Base-by-base conservation (phyloP, 2,113 vertebrate genomes). In the Argyrosomus japonicus region DNA sequence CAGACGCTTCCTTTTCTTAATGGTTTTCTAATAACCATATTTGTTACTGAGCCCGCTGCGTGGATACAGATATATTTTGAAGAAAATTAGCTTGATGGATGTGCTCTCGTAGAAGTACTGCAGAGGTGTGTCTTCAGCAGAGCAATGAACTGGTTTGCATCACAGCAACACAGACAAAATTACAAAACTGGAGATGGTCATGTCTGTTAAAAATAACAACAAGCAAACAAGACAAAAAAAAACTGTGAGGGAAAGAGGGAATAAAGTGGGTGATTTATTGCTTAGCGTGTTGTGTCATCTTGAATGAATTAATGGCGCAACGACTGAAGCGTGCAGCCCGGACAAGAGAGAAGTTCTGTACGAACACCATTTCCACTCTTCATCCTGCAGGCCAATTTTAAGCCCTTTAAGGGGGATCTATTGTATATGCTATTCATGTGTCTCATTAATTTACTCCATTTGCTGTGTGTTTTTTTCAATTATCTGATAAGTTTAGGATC, bases 401-500 rank as follows among this genome's bases (percentile, higher is more conserved):
- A 12, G 9, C 25, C 25, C 11, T 83, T 79, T 58, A 68, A 45
- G 40, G 45, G 13, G 15, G 68, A 63, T 76, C 64, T 21, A 32
- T 79, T 90, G 23, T 25, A 80, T 68, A 82, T 81, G 72, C 72
- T 51, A 10, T 68, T 57, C 85, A 45, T 65, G 74, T 43, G 15
- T 87, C 61, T 84, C 53, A 72, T 29, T 85, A 78, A 85, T 69
- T 81, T 58, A 40, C 50, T 62, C 48, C 3, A 80, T 85, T 84
- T 75, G 29, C n/a, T 32, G 25, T 69, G 67, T 65, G 47, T 78
- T 83, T 77, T 58, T 14, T 85, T 69, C 68, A 88, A 84, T 68
- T 62, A 89, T 86, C 69, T 62, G 82, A 88, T 83, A 78, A 61
- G 13, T 85, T 82, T 63, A 51, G 61, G 47, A 68, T 75, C 3